Evolutionary conservation across 2,888 invertebrate species (phyloP).

Genomic region (Drosophila merina): DNA sequence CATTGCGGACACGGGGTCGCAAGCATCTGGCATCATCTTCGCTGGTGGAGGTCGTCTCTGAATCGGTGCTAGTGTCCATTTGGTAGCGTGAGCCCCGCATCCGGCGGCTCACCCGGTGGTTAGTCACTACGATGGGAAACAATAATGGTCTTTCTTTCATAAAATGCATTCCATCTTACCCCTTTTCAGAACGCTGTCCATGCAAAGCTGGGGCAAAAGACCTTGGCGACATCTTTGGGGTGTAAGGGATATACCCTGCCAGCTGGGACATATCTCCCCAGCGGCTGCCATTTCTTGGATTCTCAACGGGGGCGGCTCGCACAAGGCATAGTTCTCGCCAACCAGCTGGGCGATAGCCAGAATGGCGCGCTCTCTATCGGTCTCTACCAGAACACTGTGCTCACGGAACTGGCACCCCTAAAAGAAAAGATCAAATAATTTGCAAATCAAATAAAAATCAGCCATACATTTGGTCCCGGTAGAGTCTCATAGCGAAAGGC

Average conservation of each 20-base stretch:
- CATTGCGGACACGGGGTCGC: conserved; percentile 53
- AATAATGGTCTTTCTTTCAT: too few relatives aligned
- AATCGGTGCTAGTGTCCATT: conserved; percentile 81
- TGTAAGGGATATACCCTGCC: conserved; percentile 81
- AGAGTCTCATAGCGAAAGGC: conserved; percentile 86
- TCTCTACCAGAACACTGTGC: conserved; percentile 87
- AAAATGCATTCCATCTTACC: background rate
- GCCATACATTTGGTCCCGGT: conserved; percentile 81
- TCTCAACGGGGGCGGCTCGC: conserved; percentile 75
- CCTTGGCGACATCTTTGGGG: conserved; percentile 83
- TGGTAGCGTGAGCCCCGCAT: conserved; percentile 65
- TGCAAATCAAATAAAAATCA: too few relatives aligned
- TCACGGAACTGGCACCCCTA: conserved; percentile 91
- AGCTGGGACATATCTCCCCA: conserved; percentile 71
- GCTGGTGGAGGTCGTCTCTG: conserved; percentile 79
- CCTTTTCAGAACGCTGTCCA: conserved; percentile 62
- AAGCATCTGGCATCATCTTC: conserved; percentile 62
- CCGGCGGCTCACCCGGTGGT: conserved; percentile 64
- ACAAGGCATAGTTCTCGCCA: conserved; percentile 80
- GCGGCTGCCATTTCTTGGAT: conserved; percentile 68
- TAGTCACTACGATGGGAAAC: conserved; percentile 57
- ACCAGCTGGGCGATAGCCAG: conserved; percentile 84
- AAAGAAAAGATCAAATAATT: background rate
- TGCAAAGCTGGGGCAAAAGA: conserved; percentile 79
- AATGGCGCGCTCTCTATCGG: conserved; percentile 88